Conservation (phyloP, 2,797 vertebrate genomes). For the Podarcis siculus region DNA sequence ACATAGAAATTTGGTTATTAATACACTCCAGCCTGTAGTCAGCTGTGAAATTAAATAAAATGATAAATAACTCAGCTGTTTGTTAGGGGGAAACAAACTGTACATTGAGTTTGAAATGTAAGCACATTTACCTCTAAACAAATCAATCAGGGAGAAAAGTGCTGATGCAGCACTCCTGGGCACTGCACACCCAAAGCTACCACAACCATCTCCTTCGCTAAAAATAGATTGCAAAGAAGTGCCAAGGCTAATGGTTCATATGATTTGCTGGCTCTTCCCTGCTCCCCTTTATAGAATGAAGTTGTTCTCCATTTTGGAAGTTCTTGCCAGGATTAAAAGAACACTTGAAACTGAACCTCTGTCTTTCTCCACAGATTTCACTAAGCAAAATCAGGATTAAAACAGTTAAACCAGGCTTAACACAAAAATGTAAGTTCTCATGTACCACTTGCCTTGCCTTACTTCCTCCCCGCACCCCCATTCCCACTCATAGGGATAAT, state of each 20-base stretch:
- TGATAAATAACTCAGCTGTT: constrained; percentile 62
- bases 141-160: constrained; percentile 36
- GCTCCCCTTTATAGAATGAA: neutral
- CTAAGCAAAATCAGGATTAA: neutral
- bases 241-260: constrained; percentile 7
- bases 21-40: constrained; percentile 59
- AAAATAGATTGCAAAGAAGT: neutral
- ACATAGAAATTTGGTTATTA: constrained; percentile 50
- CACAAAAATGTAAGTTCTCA: neutral
- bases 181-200: constrained; percentile 5
- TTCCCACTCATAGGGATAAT: too few species aligned
- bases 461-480: too few species aligned
- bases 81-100: constrained; percentile 64
- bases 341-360: neutral
- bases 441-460: neutral
- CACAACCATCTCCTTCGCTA: constrained; percentile 20
- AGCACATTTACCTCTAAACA: constrained; percentile 62
- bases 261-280: neutral
- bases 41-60: constrained; percentile 75
- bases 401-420: neutral
- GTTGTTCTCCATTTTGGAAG: neutral
- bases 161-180: constrained; percentile 38
- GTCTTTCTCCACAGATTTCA: neutral
- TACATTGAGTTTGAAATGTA: constrained; percentile 50
- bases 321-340: neutral